phyloP scores from a whole-genome alignment of 2,888 invertebrate species.

The Andrena fulva region DNA sequence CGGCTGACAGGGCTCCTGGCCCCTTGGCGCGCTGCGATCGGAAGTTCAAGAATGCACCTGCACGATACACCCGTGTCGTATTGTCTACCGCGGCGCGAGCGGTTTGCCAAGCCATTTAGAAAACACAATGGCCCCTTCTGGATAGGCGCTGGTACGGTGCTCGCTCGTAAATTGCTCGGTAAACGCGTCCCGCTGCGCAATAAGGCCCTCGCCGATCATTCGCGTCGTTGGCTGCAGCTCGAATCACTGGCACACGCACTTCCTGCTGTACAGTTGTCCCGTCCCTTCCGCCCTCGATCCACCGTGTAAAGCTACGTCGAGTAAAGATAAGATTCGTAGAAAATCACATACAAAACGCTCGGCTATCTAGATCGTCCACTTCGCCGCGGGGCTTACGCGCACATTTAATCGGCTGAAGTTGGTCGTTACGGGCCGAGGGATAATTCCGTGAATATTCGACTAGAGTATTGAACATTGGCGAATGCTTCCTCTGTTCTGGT shows the following conservation, averaged over 20 bases:
- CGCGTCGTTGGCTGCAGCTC: not conserved
- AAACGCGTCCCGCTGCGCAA: slow-evolving; percentile 57
- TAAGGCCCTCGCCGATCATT: slow-evolving; percentile 11
- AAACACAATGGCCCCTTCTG: slow-evolving; percentile 70
- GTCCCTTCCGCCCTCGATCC: slow-evolving; percentile 6
- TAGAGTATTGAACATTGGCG: too few species aligned
- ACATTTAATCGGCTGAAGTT: slow-evolving; percentile 13
- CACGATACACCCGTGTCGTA: slow-evolving; percentile 62
- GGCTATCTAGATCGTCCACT: slow-evolving; percentile 48
- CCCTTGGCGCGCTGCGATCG: slow-evolving; percentile 37
- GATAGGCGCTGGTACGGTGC: slow-evolving; percentile 28
- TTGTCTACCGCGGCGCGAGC: slow-evolving; percentile 53
- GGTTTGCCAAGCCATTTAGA: slow-evolving; percentile 76
- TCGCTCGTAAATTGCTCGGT: slow-evolving; percentile 72
- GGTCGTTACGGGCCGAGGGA: slow-evolving; percentile 18
- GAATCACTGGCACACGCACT: slow-evolving; percentile 20
- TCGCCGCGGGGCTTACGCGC: slow-evolving; percentile 12
- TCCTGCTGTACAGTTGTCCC: not conserved
- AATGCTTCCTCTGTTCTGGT: too few species aligned
- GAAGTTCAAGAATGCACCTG: slow-evolving; percentile 61
- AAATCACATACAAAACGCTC: slow-evolving; percentile 77
- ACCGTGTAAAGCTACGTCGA: slow-evolving; percentile 48
- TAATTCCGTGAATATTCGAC: not conserved
- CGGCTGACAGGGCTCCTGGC: slow-evolving; percentile 20
- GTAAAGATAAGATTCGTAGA: slow-evolving; percentile 72